Evolutionary conservation across 2,113 vertebrate genomes (phyloP).

Genomic region (Jacana jacana): DNA sequence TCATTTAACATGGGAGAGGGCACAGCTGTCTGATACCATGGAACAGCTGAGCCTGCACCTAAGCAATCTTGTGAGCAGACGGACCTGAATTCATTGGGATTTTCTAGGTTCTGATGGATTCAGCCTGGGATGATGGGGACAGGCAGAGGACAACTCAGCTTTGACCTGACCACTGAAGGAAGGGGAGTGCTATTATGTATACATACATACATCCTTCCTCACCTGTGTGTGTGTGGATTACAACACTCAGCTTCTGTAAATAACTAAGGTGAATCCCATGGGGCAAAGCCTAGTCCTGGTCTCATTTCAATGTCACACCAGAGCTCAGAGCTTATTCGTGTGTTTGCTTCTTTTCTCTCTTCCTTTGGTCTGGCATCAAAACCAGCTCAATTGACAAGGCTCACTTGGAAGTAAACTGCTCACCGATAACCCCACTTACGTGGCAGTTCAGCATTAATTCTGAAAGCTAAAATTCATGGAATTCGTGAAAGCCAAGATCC

Average conservation of each 20-base stretch:
- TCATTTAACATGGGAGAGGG: not conserved
- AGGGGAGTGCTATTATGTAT: not conserved
- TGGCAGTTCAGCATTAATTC: not conserved
- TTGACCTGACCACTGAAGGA: not conserved
- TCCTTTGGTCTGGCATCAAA: not conserved
- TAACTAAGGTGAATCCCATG: not conserved
- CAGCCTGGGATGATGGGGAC: not conserved
- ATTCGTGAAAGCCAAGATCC: too few relatives aligned
- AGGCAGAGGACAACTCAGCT: not conserved
- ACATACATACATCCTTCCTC: not conserved
- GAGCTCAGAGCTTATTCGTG: not conserved
- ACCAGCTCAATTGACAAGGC: not conserved
- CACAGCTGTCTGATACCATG: not conserved
- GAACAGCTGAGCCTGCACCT: constrained; percentile 26
- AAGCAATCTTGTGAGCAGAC: not conserved
- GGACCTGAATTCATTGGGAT: not conserved
- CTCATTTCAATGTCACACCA: not conserved
- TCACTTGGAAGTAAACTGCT: not conserved
- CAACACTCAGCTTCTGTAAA: not conserved
- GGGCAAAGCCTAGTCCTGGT: not conserved
- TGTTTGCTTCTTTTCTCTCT: not conserved
- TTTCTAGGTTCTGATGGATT: not conserved
- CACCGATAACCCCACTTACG: not conserved
- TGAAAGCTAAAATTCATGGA: not conserved
- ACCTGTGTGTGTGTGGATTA: fast-evolving